Evolutionary conservation across 2,113 vertebrate genomes (phyloP).

Genomic region (Charadrius vociferus): DNA sequence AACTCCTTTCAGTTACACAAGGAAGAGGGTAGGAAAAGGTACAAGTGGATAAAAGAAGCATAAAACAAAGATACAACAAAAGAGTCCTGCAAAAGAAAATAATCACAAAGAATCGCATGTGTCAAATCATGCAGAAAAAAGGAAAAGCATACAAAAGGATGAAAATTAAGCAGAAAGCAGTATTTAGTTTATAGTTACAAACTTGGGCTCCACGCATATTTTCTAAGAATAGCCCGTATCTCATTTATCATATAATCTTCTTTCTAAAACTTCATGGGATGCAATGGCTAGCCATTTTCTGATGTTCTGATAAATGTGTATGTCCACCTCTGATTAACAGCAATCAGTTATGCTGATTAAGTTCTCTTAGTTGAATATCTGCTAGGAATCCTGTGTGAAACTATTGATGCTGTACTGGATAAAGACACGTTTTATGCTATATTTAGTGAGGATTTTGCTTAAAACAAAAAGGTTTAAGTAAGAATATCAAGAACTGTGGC

Average conservation of each 20-base stretch:
- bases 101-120: background rate
- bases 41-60: background rate
- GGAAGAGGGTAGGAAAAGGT: background rate
- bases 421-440: background rate
- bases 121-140: background rate
- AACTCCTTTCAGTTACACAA: background rate
- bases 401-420: background rate
- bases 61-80: background rate
- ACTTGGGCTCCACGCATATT: background rate
- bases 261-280: background rate
- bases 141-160: background rate
- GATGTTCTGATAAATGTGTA: background rate
- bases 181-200: background rate
- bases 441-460: background rate
- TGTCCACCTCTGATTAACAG: background rate
- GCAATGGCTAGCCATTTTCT: background rate
- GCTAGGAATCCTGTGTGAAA: background rate
- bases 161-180: background rate
- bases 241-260: background rate
- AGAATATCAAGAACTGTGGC: background rate
- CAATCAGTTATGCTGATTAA: background rate
- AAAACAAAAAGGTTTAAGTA: background rate
- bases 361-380: background rate
- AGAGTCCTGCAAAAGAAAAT: background rate
- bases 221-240: background rate